phyloP scores from a whole-genome alignment of 2,888 invertebrate genomes.

The Lucinisca nassula region DNA sequence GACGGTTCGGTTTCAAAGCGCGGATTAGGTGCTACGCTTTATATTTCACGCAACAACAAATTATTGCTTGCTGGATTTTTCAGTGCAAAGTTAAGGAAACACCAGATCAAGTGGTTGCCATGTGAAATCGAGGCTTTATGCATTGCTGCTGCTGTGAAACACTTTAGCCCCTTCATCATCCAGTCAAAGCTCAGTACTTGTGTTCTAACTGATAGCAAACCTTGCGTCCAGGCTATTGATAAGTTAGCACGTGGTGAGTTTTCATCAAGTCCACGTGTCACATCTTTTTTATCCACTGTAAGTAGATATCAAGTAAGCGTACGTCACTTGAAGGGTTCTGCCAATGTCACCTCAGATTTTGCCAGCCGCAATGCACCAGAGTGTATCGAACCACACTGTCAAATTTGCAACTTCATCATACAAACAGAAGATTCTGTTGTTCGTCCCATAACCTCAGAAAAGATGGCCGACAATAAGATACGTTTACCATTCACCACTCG shows the following conservation, averaged over 20 bases:
- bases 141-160: constrained; percentile 65
- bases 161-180: no score
- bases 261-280: constrained; percentile 61
- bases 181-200: no score
- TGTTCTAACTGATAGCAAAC: no score
- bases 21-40: background rate
- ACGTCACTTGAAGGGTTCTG: constrained; percentile 44
- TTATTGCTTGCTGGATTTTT: background rate
- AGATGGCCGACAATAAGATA: constrained; percentile 19
- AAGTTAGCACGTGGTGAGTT: constrained; percentile 70
- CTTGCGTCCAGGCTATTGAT: constrained; percentile 71
- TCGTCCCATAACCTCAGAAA: constrained; percentile 18
- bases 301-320: constrained; percentile 52
- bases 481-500: constrained; percentile 63
- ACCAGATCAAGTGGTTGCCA: constrained; percentile 69
- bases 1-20: no score
- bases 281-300: constrained; percentile 60
- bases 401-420: constrained; percentile 56
- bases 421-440: constrained; percentile 66
- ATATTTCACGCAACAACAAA: background rate
- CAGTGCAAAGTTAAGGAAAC: background rate
- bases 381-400: constrained; percentile 59
- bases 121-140: constrained; percentile 72
- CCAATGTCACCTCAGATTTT: constrained; percentile 64
- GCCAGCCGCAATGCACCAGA: no score